Base-by-base conservation (phyloP, 2,888 invertebrate species). In the Coecobrya sp. region DNA sequence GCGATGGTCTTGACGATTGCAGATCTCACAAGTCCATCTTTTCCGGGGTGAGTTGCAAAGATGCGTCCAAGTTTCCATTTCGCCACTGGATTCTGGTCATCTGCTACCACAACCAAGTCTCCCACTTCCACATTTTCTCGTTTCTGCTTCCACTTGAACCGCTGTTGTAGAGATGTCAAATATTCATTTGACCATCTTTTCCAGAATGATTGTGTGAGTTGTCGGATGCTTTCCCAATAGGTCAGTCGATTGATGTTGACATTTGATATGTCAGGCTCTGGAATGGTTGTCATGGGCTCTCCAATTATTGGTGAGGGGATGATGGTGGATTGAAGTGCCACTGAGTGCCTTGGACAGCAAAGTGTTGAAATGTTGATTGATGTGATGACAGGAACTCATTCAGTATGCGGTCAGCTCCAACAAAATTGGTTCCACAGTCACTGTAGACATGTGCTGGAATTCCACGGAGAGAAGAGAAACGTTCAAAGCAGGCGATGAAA, bases 1-100 rank as follows among this genome's bases (percentile, higher is more conserved):
- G 86, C 55, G 22, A 91, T 84, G 0, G 95, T 95, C 62, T 94
- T 94, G 5, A 95, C 94, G 0, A 94, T 0, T 11, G 62, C 62
- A 25, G 62, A 62, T 62, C 62, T 19, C 4, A 62, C 62, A 19
- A 62, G 25, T 62, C 19, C 11, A 62, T 62, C 62, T 19, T 5
- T 5, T 8, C 62, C 62, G 11, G 62, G 22, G 19, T 62, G 62
- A 19, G n/a, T n/a, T 10, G 22, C 11, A 11, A 62, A 3, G 62
- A 62, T 22, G 1, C 62, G 62, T 2, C 62, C 62, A 3, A 62
- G 62, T n/a, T 11, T 62, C 62, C 62, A 62, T 11, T 22, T 62
- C 19, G 11, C 25, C 1, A 62, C 62, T 25, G 62, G 22, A 8
- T 11, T 5, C 5, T 62, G 19, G 11, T 62, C 62, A 19, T 62